Evolutionary conservation across 2,888 invertebrate genomes (phyloP).

Genomic region (Phortica magna): DNA sequence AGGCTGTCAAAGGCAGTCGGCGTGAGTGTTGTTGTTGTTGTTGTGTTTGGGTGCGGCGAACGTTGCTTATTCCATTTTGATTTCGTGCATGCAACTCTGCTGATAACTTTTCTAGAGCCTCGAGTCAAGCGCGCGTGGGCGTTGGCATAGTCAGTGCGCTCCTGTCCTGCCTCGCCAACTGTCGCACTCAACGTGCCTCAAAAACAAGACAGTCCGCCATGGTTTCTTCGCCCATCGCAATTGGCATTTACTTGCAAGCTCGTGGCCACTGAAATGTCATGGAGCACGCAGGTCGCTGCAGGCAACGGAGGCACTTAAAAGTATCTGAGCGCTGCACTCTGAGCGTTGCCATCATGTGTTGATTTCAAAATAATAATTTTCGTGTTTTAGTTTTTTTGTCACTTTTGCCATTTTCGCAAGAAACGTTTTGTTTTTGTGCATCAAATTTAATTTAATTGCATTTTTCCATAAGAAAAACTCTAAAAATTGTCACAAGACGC

Average conservation of each 20-base stretch:
- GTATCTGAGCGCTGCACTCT: no score
- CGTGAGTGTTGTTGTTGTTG: slow-evolving; percentile 6
- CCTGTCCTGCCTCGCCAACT: not conserved
- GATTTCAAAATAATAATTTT: not conserved
- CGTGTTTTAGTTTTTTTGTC: not conserved
- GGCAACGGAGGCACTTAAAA: no score
- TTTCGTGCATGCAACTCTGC: not conserved
- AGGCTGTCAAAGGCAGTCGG: not conserved
- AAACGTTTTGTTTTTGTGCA: not conserved
- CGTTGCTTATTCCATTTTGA: not conserved
- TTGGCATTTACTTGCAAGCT: no score
- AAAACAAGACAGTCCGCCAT: not conserved
- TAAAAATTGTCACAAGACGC: not conserved
- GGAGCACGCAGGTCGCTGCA: not conserved
- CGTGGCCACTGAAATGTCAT: not conserved
- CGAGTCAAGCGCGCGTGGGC: slow-evolving; percentile 42
- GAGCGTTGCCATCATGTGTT: no score
- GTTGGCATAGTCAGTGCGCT: slow-evolving; percentile 6
- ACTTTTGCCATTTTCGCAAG: not conserved
- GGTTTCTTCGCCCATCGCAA: not conserved
- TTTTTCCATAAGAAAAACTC: not conserved
- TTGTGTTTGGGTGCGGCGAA: not conserved
- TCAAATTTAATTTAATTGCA: not conserved
- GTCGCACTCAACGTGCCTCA: not conserved
- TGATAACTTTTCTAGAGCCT: not conserved